Percentiles rank a stretch among this genome's conserved stretches.
Conservation (phyloP, 2,888 invertebrate genomes). For the Agrotis segetum region DNA sequence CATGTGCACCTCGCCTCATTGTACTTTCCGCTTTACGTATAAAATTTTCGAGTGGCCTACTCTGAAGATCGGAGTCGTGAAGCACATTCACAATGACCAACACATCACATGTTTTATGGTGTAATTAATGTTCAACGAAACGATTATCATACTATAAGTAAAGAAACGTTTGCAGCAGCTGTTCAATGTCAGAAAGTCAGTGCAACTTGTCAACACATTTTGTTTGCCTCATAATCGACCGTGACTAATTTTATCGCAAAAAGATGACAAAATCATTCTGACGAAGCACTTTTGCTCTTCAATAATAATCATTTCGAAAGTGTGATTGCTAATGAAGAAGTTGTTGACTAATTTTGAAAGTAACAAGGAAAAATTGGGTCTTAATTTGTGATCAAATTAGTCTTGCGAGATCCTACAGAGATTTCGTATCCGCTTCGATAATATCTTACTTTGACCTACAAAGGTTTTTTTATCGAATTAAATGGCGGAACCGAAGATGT, state of each 20-base stretch:
- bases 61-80: slow-evolving; percentile 33
- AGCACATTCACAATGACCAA: slow-evolving; percentile 23
- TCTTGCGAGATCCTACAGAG: slow-evolving; percentile 34
- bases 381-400: slow-evolving; percentile 19
- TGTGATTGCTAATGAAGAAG: slow-evolving; percentile 8
- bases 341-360: slow-evolving; percentile 32
- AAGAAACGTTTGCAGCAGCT: slow-evolving; percentile 14
- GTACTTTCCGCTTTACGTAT: slow-evolving; percentile 22
- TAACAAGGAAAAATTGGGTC: slow-evolving; percentile 13
- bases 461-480: slow-evolving; percentile 42
- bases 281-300: not conserved
- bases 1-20: slow-evolving; percentile 41
- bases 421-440: slow-evolving; percentile 32
- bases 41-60: slow-evolving; percentile 18
- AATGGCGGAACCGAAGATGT: slow-evolving; percentile 34
- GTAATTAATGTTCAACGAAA: slow-evolving; percentile 21
- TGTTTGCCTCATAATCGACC: not conserved
- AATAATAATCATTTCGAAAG: not conserved
- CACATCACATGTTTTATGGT: slow-evolving; percentile 41
- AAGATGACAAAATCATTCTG: slow-evolving; percentile 13
- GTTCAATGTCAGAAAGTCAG: slow-evolving; percentile 5
- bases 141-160: slow-evolving; percentile 28
- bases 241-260: slow-evolving; percentile 8
- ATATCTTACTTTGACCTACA: slow-evolving; percentile 50
- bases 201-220: slow-evolving; percentile 1